A percentile compares a stretch with the other conserved stretches of the same genome.
Evolutionary conservation across 2,113 vertebrate species (phyloP).

Genomic region (Sterrhoptilus dennistouni): DNA sequence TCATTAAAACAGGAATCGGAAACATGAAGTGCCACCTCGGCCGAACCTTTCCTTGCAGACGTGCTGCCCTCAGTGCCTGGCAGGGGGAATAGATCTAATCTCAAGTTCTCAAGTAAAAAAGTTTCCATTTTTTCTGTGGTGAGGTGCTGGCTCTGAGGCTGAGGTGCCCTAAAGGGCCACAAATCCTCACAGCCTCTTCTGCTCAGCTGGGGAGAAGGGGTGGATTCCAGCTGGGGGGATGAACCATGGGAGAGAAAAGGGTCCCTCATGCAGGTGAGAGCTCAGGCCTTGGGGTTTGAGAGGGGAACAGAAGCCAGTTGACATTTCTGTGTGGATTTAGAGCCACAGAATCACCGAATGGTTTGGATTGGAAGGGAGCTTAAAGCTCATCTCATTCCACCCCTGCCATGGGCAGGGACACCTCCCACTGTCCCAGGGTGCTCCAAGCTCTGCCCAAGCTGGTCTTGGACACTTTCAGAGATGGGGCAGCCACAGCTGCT

Average conservation of each 20-base stretch:
- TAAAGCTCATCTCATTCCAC: neutral
- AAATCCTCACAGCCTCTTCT: neutral
- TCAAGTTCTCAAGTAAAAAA: neutral
- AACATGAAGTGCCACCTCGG: neutral
- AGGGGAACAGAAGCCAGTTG: neutral
- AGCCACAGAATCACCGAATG: neutral
- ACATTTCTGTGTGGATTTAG: neutral
- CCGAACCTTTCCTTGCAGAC: neutral
- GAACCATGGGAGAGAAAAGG: neutral
- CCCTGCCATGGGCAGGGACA: neutral
- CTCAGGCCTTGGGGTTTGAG: neutral
- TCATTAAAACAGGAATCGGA: neutral
- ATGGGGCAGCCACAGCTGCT: neutral
- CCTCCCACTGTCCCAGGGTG: rapidly evolving
- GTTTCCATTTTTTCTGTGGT: rapidly evolving
- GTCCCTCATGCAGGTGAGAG: neutral
- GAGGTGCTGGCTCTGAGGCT: neutral
- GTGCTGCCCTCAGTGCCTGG: neutral
- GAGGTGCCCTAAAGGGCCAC: neutral
- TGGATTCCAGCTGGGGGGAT: neutral
- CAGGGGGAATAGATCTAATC: neutral
- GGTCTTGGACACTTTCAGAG: neutral
- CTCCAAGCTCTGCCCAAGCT: rapidly evolving
- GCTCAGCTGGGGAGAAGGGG: neutral
- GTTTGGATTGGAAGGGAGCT: neutral